A percentile compares a stretch with the other conserved stretches of the same genome.
Evolutionary conservation across 2,797 vertebrate species (phyloP).

Genomic region (Brachymystax lenok): DNA sequence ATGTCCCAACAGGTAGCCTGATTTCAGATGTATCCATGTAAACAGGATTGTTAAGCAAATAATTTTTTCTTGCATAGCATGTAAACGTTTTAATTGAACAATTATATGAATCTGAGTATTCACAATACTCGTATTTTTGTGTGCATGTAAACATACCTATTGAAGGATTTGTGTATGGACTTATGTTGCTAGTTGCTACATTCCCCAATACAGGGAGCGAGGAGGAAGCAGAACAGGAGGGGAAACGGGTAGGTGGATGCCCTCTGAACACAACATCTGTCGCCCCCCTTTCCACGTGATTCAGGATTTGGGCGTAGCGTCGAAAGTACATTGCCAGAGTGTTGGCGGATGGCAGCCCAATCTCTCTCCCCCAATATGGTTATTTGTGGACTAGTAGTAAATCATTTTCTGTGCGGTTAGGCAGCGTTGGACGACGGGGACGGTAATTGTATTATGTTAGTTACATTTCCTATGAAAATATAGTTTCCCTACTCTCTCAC

Average conservation of each 20-base stretch:
- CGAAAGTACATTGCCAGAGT: conserved; percentile 17
- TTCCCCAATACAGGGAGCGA: not conserved
- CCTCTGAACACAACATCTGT: conserved; percentile 35
- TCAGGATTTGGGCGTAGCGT: conserved; percentile 15
- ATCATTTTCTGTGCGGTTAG: conserved; percentile 8
- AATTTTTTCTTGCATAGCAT: too few species aligned
- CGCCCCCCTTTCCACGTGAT: conserved; percentile 26
- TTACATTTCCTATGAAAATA: not conserved
- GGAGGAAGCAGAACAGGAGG: conserved; percentile 1
- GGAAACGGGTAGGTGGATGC: conserved; percentile 8
- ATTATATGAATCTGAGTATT: too few species aligned
- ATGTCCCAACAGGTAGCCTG: too few species aligned
- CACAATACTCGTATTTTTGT: too few species aligned
- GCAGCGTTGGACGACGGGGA: conserved; percentile 7
- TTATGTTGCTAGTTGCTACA: not conserved
- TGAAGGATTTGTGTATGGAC: not conserved
- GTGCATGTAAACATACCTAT: too few species aligned
- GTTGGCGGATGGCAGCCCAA: conserved; percentile 2
- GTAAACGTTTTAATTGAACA: too few species aligned
- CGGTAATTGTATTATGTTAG: conserved; percentile 7
- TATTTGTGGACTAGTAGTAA: conserved; percentile 5
- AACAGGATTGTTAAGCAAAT: too few species aligned
- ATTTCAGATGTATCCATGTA: too few species aligned
- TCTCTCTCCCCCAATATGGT: conserved; percentile 24
- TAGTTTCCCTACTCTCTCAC: not conserved